phyloP scores from a whole-genome alignment of 2,888 invertebrate species.

The Thumatha senex region DNA sequence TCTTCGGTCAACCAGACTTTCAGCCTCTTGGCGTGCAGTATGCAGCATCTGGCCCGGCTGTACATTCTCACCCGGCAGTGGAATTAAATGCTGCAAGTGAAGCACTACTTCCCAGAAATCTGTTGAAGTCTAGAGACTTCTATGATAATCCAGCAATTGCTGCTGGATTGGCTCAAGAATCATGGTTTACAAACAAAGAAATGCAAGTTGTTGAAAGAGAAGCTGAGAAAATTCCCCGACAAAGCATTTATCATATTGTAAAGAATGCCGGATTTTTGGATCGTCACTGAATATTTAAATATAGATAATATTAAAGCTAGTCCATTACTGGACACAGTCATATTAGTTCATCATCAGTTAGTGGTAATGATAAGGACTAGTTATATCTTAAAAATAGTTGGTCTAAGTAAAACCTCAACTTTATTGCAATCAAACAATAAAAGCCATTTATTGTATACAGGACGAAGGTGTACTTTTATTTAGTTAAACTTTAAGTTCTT shows the following conservation, averaged over 20 bases:
- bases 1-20: constrained; percentile 67
- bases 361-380: too few relatives aligned
- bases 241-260: constrained; percentile 89
- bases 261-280: constrained; percentile 87
- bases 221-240: constrained; percentile 91
- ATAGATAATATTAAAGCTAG: too few relatives aligned
- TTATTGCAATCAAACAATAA: too few relatives aligned
- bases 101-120: constrained; percentile 87
- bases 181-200: constrained; percentile 90
- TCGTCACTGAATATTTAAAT: constrained; percentile 41
- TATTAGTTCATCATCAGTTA: too few relatives aligned
- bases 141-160: constrained; percentile 91
- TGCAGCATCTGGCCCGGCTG: constrained; percentile 57
- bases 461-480: too few relatives aligned
- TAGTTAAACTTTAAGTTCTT: too few relatives aligned
- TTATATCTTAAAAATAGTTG: too few relatives aligned
- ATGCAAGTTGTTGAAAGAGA: constrained; percentile 91
- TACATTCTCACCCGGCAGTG: constrained; percentile 87
- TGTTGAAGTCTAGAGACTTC: constrained; percentile 86
- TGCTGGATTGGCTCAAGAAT: constrained; percentile 89
- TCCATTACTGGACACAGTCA: background rate
- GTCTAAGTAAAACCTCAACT: too few relatives aligned
- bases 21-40: constrained; percentile 79
- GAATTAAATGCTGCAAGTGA: constrained; percentile 88
- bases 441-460: too few relatives aligned